A percentile compares a stretch with the other conserved stretches of the same genome.
These are phyloP conservation scores for Otis tarda DNA, from an alignment of 2,113 vertebrate genomes.

Conservation along the genomic window DNA sequence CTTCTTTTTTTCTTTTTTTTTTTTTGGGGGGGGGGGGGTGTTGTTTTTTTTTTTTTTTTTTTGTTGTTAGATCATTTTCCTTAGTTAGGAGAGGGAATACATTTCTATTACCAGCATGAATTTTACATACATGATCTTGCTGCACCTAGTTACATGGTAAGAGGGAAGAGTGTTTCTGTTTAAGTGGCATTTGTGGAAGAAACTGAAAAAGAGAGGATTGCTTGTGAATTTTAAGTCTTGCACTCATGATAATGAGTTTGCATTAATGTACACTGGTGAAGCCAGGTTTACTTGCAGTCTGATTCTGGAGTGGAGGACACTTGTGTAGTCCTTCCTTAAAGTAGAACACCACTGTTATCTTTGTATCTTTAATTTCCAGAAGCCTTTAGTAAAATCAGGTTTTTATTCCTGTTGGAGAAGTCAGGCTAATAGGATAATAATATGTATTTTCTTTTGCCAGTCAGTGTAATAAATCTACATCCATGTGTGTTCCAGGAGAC, in stretches of 20 bases:
- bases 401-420: neutral
- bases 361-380: neutral
- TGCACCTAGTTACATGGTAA: neutral
- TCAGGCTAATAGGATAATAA: neutral
- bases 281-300: neutral
- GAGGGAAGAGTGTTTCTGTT: neutral
- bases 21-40: too few relatives aligned
- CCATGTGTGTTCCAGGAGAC: neutral
- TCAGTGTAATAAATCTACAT: neutral
- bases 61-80: neutral
- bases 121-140: accelerated
- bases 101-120: neutral
- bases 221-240: neutral
- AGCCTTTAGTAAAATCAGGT: neutral
- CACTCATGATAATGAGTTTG: neutral
- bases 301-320: neutral
- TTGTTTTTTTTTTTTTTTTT: neutral
- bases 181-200: neutral
- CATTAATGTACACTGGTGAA: neutral
- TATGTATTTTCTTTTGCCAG: too few relatives aligned
- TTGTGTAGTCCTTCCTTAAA: neutral
- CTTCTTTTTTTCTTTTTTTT: neutral
- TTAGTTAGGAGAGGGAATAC: neutral
- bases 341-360: neutral
- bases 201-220: neutral